Evolutionary conservation across 2,888 invertebrate genomes (phyloP).

Genomic region (Spodoptera exigua): DNA sequence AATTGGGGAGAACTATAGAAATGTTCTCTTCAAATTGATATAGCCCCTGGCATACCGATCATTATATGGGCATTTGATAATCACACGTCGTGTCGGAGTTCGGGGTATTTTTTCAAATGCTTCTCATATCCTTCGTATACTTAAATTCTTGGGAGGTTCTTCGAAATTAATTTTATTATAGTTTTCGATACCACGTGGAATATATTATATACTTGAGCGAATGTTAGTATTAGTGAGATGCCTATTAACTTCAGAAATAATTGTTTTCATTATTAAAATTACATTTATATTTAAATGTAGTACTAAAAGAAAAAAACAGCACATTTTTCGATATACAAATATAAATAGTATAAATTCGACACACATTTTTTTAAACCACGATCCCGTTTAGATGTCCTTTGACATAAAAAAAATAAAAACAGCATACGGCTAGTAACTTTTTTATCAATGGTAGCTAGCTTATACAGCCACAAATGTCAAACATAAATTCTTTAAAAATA

Average conservation of each 20-base stretch:
- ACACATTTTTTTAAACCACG: background rate
- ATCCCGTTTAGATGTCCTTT: background rate
- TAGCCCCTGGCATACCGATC: constrained; percentile 26
- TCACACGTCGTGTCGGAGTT: constrained; percentile 14
- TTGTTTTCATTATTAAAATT: too few relatives aligned
- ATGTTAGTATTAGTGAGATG: too few relatives aligned
- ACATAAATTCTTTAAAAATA: constrained; percentile 84
- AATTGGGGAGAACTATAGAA: constrained; percentile 46
- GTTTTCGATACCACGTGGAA: too few relatives aligned
- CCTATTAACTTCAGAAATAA: too few relatives aligned
- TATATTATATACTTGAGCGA: too few relatives aligned
- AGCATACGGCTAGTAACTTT: constrained; percentile 13
- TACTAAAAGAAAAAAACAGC: too few relatives aligned
- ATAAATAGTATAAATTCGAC: background rate
- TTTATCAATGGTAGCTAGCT: constrained; percentile 58
- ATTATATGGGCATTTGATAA: constrained; percentile 44
- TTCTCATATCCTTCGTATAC: background rate
- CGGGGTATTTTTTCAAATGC: constrained; percentile 1
- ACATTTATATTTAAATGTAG: too few relatives aligned
- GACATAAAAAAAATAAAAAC: constrained; percentile 28
- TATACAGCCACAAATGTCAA: constrained; percentile 70
- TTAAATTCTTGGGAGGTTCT: background rate
- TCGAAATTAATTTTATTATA: background rate
- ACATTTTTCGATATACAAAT: background rate
- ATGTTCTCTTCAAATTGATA: constrained; percentile 25